These are phyloP conservation scores for Patella vulgata DNA, from an alignment of 1,140 invertebrate species.

Conservation along the genomic window DNA sequence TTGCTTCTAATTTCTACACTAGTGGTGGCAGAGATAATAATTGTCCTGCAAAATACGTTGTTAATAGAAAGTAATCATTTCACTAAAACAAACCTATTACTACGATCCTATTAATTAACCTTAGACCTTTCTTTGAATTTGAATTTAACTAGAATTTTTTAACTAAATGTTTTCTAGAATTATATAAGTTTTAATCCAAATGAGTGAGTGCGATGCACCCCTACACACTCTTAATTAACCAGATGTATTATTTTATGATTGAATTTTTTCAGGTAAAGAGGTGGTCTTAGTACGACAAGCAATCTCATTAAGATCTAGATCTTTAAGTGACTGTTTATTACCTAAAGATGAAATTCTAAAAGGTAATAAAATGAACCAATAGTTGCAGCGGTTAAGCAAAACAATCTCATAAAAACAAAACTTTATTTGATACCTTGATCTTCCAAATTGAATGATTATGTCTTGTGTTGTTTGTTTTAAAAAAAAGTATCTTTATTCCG, in stretches of 20 bases:
- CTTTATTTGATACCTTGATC: too few relatives aligned
- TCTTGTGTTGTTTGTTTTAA: too few relatives aligned
- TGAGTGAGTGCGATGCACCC: too few relatives aligned
- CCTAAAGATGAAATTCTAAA: slow-evolving; percentile 9
- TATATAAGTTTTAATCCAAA: too few relatives aligned
- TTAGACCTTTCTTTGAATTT: neutral
- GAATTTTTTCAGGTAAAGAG: slow-evolving; percentile 6
- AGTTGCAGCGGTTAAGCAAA: too few relatives aligned
- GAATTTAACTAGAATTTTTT: neutral
- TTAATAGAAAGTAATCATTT: neutral
- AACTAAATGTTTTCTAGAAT: neutral
- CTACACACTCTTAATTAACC: too few relatives aligned
- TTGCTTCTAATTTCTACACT: neutral
- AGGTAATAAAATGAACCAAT: too few relatives aligned
- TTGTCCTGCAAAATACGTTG: too few relatives aligned
- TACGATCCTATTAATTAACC: neutral
- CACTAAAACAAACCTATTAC: too few relatives aligned
- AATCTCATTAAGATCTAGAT: neutral
- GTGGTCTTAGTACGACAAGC: neutral
- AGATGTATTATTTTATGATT: neutral
- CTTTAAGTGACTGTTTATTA: slow-evolving; percentile 2
- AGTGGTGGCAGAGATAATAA: neutral
- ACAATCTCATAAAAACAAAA: too few relatives aligned
- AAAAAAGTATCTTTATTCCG: too few relatives aligned
- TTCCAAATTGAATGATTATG: too few relatives aligned